phyloP scores from a whole-genome alignment of 2,797 vertebrate genomes.

The Manis javanica region DNA sequence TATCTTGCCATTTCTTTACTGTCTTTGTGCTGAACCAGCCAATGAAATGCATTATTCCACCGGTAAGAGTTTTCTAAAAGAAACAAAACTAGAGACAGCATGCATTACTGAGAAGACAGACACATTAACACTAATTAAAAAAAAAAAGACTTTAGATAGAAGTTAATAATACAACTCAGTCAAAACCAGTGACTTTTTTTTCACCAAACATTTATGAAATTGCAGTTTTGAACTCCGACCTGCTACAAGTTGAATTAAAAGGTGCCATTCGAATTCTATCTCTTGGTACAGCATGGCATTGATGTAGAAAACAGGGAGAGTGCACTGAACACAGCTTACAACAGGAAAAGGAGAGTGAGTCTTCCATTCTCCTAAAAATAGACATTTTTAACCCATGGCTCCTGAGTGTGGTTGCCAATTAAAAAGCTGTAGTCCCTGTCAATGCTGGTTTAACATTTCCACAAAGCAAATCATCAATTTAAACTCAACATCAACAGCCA shows the following conservation, averaged over 20 bases:
- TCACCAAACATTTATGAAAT: constrained; percentile 77
- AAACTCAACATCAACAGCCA: constrained; percentile 25
- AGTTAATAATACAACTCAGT: constrained; percentile 77
- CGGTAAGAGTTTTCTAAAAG: constrained; percentile 34
- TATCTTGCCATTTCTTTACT: constrained; percentile 58
- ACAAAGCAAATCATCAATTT: constrained; percentile 64
- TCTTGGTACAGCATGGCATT: constrained; percentile 42
- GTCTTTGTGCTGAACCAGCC: constrained; percentile 47
- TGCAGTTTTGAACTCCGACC: constrained; percentile 74
- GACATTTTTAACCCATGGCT: constrained; percentile 33
- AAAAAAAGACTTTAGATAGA: constrained; percentile 47
- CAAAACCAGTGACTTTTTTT: constrained; percentile 68
- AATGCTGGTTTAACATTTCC: constrained; percentile 43
- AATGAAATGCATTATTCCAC: constrained; percentile 55
- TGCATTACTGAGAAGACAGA: constrained; percentile 30
- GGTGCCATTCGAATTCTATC: constrained; percentile 65
- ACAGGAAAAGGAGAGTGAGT: background rate
- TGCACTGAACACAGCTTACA: constrained; percentile 49
- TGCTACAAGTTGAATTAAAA: constrained; percentile 76
- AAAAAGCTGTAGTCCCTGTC: constrained; percentile 47
- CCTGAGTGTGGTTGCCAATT: constrained; percentile 27
- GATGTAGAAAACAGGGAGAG: constrained; percentile 39
- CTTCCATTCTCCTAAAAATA: background rate
- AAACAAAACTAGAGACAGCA: constrained; percentile 49
- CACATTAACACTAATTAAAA: constrained; percentile 57